phyloP scores from a whole-genome alignment of 1,140 invertebrate genomes.

The Bradysia coprophila region DNA sequence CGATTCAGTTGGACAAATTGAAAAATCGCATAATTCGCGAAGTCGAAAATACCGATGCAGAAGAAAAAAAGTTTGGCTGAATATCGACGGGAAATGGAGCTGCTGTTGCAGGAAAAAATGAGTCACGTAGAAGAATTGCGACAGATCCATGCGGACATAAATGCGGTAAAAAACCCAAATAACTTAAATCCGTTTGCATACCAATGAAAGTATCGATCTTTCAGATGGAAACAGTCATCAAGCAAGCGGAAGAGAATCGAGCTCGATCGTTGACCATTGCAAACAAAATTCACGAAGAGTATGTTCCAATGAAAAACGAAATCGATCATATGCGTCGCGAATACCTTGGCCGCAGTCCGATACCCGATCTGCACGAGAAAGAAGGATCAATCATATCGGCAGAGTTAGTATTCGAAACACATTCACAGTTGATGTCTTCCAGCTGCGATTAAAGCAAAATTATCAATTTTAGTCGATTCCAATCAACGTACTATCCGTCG shows the following conservation, averaged over 20 bases:
- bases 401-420: constrained; percentile 48
- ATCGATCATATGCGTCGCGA: constrained; percentile 75
- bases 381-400: constrained; percentile 74
- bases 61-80: constrained; percentile 84
- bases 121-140: constrained; percentile 93
- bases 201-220: neutral
- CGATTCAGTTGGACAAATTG: constrained; percentile 76
- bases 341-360: constrained; percentile 70
- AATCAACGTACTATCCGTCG: constrained; percentile 2
- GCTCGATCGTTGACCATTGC: constrained; percentile 71
- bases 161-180: constrained; percentile 46
- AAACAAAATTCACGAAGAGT: constrained; percentile 83
- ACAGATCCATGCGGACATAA: constrained; percentile 95
- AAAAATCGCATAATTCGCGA: constrained; percentile 76
- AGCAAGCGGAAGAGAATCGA: constrained; percentile 87
- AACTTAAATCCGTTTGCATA: neutral
- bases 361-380: constrained; percentile 82
- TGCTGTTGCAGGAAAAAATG: constrained; percentile 94
- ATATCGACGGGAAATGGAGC: constrained; percentile 90
- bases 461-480: constrained; percentile 11
- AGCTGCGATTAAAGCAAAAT: neutral
- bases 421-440: constrained; percentile 12
- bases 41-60: constrained; percentile 78
- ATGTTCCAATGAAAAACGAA: constrained; percentile 77
- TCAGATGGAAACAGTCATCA: constrained; percentile 94